Base-by-base conservation (phyloP, 2,888 invertebrate genomes). In the Tortricodes alternella region DNA sequence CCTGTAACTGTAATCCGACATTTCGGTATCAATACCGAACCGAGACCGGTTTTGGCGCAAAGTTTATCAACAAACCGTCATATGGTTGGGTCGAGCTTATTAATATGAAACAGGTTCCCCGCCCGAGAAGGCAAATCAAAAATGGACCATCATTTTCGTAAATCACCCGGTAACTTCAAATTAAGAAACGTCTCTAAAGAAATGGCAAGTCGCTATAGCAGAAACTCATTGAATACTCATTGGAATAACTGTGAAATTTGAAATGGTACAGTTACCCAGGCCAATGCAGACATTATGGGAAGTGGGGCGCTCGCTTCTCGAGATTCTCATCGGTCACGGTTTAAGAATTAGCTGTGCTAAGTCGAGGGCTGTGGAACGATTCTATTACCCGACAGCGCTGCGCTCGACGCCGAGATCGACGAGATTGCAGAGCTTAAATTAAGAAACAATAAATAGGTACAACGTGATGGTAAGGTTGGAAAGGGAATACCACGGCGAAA, bases 61-160 rank as follows among this genome's bases (percentile, higher is more conserved):
- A 56, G 56, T 56, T 56, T 56, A 56, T 50, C 23, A 50, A 56
- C 56, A 56, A 56, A 56, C 44, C 34, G 41, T 48, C 55, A 56
- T 49, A 38, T 50, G 56, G 50, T 32, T 34, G 39, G 44, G n/a
- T n/a, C n/a, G n/a, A n/a, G 5, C 43, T 44, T 37, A 21, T 21
- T 53, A 32, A n/a, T 16, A 23, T 8, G 9, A 4, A 50, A 56
- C 56, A 2, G 56, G 56, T 56, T 56, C 18, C 9, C 23, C 2
- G 5, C 2, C 21, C 5, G 15, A 9, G 15, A 24, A 7, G 29
- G 18, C 16, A 29, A 11, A 11, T n/a, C n/a, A 29, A 29, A 11
- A 3, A 29, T n/a, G n/a, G 11, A 29, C 27, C n/a, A 27, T 11
- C 11, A 29, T 29, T 15, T n/a, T n/a, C n/a, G n/a, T n/a, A n/a